Evolutionary conservation across 2,888 invertebrate genomes (phyloP).

Genomic region (Plusia festucae): DNA sequence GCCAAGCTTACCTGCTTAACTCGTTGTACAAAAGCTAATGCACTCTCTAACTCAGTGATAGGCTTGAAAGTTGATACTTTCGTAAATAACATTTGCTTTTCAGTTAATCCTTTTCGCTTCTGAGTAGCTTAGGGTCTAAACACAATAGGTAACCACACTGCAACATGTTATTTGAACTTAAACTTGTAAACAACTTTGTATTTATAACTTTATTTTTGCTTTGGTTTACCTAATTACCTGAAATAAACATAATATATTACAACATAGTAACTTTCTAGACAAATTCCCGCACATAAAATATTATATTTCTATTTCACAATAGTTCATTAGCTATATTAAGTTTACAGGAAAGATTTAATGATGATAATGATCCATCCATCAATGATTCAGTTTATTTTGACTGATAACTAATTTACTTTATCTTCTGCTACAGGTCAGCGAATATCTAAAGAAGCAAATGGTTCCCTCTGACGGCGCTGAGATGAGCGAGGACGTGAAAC

Average conservation of each 20-base stretch:
- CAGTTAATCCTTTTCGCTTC: neutral
- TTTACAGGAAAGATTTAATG: neutral
- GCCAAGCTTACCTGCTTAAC: neutral
- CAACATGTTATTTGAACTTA: neutral
- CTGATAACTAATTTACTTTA: conserved; percentile 6
- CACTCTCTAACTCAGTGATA: neutral
- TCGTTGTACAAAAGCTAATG: neutral
- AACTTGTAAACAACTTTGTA: neutral
- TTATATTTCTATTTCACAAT: neutral
- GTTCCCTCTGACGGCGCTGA: conserved; percentile 93
- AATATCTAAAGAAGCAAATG: conserved; percentile 97
- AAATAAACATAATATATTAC: no score
- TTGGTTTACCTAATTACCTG: no score
- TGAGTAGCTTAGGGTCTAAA: neutral
- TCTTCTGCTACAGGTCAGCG: conserved; percentile 92
- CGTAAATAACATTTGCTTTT: neutral
- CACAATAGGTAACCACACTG: neutral
- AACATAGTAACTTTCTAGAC: no score
- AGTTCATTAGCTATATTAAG: neutral
- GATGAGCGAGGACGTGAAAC: conserved; percentile 93
- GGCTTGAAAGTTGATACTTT: conserved; percentile 1
- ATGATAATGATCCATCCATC: neutral
- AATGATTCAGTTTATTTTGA: neutral
- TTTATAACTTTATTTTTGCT: neutral
- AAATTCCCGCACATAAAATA: no score